A percentile compares a stretch with the other conserved stretches of the same genome.
phyloP scores from a whole-genome alignment of 1,140 invertebrate genomes.

The Venturia canescens region DNA sequence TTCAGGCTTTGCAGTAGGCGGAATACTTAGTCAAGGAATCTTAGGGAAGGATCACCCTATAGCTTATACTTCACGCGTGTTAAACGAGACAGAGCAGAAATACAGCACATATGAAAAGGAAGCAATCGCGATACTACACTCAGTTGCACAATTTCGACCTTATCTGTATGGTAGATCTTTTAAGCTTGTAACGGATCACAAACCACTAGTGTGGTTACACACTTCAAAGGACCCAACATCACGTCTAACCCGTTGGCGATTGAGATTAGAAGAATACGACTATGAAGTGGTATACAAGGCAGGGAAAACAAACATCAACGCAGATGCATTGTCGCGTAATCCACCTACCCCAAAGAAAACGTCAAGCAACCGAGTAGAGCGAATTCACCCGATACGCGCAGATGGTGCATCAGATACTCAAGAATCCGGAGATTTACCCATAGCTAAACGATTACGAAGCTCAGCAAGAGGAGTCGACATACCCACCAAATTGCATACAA shows the following conservation, averaged over 20 bases:
- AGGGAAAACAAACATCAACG: slow-evolving; percentile 58
- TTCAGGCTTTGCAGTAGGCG: slow-evolving; percentile 56
- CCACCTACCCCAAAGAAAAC: background rate
- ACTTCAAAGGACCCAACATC: slow-evolving; percentile 65
- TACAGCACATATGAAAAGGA: slow-evolving; percentile 64
- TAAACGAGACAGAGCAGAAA: slow-evolving; percentile 39
- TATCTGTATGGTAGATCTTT: background rate
- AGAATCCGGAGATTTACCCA: background rate
- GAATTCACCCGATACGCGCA: background rate
- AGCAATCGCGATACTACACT: slow-evolving; percentile 44
- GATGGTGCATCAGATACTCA: no score
- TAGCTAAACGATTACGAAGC: background rate
- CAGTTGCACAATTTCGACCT: slow-evolving; percentile 5
- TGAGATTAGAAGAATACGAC: slow-evolving; percentile 62
- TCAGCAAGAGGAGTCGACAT: no score
- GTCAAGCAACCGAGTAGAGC: background rate
- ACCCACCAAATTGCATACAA: background rate
- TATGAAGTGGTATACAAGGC: slow-evolving; percentile 62
- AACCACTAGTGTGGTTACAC: slow-evolving; percentile 3
- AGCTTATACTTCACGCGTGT: slow-evolving; percentile 52
- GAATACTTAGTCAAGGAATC: slow-evolving; percentile 56
- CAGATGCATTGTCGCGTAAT: slow-evolving; percentile 34
- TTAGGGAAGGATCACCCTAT: slow-evolving; percentile 54
- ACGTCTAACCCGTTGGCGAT: slow-evolving; percentile 60
- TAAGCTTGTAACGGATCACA: slow-evolving; percentile 1